phyloP scores from a whole-genome alignment of 2,797 vertebrate species.

The Gymnothorax javanicus region DNA sequence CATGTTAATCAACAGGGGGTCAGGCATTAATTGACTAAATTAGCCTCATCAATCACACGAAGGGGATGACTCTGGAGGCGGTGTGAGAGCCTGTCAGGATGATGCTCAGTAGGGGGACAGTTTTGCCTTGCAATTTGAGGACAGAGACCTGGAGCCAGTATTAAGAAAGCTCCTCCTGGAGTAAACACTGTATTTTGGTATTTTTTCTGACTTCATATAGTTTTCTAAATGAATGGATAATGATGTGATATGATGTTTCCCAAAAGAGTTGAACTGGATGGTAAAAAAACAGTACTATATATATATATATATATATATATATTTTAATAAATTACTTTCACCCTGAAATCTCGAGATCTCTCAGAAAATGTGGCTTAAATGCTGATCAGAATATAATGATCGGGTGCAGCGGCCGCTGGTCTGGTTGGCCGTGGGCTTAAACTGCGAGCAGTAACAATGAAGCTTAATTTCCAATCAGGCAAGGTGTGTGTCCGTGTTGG shows the following conservation, averaged over 20 bases:
- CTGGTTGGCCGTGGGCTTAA: not conserved
- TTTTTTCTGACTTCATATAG: not conserved
- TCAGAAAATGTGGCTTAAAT: not conserved
- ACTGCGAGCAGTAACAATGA: not conserved
- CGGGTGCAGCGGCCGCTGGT: not conserved
- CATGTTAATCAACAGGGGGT: conserved; percentile 78
- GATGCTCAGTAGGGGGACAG: conserved; percentile 64
- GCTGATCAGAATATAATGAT: not conserved
- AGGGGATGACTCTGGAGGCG: conserved; percentile 63
- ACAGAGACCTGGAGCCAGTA: conserved; percentile 46
- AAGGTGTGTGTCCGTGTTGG: not conserved
- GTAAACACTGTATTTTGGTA: not conserved
- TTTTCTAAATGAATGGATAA: not conserved
- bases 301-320: no score
- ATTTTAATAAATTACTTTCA: not conserved
- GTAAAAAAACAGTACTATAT: not conserved
- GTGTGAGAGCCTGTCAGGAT: conserved; percentile 59
- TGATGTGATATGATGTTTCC: not conserved
- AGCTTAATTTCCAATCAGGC: conserved; percentile 41
- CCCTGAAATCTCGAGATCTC: not conserved
- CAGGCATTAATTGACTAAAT: conserved; percentile 82
- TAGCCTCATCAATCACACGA: conserved; percentile 79
- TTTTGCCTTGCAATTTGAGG: conserved; percentile 64
- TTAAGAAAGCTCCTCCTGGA: not conserved
- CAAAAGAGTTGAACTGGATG: not conserved